Percentiles rank a stretch among this genome's conserved stretches.
Evolutionary conservation across 2,888 invertebrate genomes (phyloP).

Genomic region (Encarsia formosa): DNA sequence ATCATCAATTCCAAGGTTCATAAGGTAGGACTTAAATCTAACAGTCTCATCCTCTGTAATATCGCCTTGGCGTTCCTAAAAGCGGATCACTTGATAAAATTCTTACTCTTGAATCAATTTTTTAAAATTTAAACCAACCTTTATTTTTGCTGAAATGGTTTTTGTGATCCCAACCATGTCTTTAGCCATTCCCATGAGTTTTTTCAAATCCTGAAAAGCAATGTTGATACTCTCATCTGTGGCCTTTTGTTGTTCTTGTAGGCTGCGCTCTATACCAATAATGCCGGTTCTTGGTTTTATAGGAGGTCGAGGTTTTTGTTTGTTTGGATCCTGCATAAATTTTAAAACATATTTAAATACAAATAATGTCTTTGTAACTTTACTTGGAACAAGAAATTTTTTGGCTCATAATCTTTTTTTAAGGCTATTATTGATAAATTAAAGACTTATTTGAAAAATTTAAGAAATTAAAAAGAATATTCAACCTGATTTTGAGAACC

Average conservation of each 20-base stretch:
- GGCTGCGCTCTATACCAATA: conserved; percentile 89
- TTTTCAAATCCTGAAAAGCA: conserved; percentile 93
- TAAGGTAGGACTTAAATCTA: conserved; percentile 89
- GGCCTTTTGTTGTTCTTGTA: conserved; percentile 85
- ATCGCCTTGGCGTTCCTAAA: conserved; percentile 84
- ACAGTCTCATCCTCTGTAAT: conserved; percentile 97
- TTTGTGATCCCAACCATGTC: conserved; percentile 95
- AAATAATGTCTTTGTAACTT: too few relatives aligned
- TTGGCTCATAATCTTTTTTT: too few relatives aligned
- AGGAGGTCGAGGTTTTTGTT: conserved; percentile 41
- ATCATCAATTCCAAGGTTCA: conserved; percentile 96
- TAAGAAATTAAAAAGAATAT: too few relatives aligned
- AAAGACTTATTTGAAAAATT: too few relatives aligned
- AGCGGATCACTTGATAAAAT: too few relatives aligned
- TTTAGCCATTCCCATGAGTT: conserved; percentile 93
- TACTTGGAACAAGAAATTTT: too few relatives aligned
- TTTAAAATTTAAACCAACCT: too few relatives aligned
- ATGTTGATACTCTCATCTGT: conserved; percentile 87
- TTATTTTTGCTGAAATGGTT: conserved; percentile 87
- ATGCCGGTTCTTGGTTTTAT: conserved; percentile 83
- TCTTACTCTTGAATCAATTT: too few relatives aligned
- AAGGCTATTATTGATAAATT: too few relatives aligned
- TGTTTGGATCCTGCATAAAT: too few relatives aligned
- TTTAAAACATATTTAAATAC: too few relatives aligned
- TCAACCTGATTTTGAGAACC: conserved; percentile 7